These are phyloP conservation scores for Rhabditoides inermis DNA, from an alignment of 2,888 invertebrate species.

Conservation along the genomic window DNA sequence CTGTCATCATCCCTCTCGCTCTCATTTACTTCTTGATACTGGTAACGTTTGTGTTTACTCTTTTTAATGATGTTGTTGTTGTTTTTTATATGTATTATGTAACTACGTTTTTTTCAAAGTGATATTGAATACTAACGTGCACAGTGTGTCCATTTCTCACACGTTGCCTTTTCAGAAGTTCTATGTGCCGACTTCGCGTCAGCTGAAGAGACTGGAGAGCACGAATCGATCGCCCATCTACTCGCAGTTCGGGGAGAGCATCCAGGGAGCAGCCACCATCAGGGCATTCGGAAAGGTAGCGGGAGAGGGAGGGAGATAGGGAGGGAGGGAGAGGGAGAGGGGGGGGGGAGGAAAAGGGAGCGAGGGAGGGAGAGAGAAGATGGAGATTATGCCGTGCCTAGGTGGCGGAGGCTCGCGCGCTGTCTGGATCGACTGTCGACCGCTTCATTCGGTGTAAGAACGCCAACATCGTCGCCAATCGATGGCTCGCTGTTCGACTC, in stretches of 20 bases:
- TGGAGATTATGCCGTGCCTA: background rate
- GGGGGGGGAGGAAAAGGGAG: background rate
- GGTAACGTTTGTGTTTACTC: slow-evolving; percentile 13
- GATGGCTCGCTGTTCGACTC: slow-evolving; percentile 84
- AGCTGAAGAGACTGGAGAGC: slow-evolving; percentile 55
- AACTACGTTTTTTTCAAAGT: background rate
- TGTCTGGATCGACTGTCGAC: slow-evolving; percentile 15
- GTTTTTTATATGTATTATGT: background rate
- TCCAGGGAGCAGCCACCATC: slow-evolving; percentile 57
- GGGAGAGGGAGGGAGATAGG: background rate
- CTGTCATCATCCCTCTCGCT: slow-evolving; percentile 36
- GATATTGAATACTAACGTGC: background rate
- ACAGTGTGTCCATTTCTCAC: background rate
- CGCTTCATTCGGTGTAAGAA: slow-evolving; percentile 30
- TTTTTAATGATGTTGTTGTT: background rate
- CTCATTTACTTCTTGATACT: slow-evolving; percentile 32
- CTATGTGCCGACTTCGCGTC: slow-evolving; percentile 86
- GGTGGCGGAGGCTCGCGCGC: slow-evolving; percentile 12
- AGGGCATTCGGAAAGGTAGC: slow-evolving; percentile 42
- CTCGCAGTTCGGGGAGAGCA: slow-evolving; percentile 49
- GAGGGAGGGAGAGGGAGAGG: background rate
- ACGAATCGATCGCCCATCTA: slow-evolving; percentile 47
- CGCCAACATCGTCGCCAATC: slow-evolving; percentile 40
- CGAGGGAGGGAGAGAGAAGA: background rate
- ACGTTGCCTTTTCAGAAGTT: slow-evolving; percentile 63